Percentiles rank a stretch among this genome's conserved stretches.
Conservation (phyloP, 2,797 vertebrate genomes). For the Neolamprologus multifasciatus region DNA sequence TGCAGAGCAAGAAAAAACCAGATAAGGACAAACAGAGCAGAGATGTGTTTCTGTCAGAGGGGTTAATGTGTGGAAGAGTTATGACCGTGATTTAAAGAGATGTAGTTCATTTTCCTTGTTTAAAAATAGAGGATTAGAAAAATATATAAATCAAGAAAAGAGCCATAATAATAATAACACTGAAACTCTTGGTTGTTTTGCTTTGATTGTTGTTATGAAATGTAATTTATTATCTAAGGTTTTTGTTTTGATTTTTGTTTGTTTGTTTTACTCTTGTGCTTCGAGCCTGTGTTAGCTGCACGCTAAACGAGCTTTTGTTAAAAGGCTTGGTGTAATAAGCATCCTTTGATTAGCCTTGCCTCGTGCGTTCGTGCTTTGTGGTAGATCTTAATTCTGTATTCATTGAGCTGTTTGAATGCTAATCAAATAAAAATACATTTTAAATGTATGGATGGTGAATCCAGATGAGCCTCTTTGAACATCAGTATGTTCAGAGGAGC, state of each 20-base stretch:
- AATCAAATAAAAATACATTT: neutral
- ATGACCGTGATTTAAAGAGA: neutral
- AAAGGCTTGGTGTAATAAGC: neutral
- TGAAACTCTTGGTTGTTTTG: neutral
- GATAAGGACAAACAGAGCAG: neutral
- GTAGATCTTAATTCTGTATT: neutral
- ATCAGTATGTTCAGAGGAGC: neutral
- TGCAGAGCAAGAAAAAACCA: neutral
- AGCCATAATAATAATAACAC: neutral
- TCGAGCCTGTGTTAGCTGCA: neutral
- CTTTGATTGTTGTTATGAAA: neutral
- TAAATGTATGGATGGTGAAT: neutral
- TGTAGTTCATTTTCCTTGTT: neutral
- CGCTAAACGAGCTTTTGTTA: neutral
- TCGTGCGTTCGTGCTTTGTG: neutral
- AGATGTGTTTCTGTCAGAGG: neutral
- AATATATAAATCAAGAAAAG: neutral
- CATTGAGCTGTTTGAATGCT: neutral
- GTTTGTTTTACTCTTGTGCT: neutral
- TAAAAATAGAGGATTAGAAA: neutral
- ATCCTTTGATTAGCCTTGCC: neutral
- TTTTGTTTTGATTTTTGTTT: neutral
- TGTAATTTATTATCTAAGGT: neutral
- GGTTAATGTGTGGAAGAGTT: neutral
- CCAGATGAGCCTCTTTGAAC: neutral